Evolutionary conservation across 2,113 vertebrate species (phyloP).

Genomic region (Tautogolabrus adspersus): DNA sequence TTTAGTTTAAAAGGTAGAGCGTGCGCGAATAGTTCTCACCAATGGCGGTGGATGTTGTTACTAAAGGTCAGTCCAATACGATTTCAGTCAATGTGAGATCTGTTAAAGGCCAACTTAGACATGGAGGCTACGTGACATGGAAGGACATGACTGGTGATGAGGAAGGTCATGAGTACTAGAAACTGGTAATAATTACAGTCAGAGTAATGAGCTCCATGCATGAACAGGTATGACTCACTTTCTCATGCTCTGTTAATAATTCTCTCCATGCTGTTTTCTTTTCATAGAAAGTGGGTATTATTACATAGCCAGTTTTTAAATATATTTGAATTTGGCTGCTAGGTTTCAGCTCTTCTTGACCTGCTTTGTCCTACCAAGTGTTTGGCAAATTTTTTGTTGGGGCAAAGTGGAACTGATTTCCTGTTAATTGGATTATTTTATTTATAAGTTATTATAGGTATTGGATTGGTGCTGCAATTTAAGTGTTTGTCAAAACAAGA

Average conservation of each 20-base stretch:
- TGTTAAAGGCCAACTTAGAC: conserved; percentile 56
- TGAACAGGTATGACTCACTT: conserved; percentile 1
- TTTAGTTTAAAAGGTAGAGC: conserved; percentile 31
- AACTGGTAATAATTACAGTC: conserved; percentile 43
- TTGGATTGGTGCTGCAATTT: too few species aligned
- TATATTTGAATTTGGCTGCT: too few species aligned
- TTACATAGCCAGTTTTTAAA: too few species aligned
- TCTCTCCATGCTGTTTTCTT: not conserved
- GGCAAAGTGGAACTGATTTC: too few species aligned
- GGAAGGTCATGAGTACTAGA: conserved; percentile 42
- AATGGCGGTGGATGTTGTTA: conserved; percentile 35
- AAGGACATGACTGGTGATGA: conserved; percentile 28
- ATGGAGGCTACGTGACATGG: conserved; percentile 27
- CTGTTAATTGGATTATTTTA: too few species aligned
- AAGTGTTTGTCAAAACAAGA: too few species aligned
- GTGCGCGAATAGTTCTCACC: conserved; percentile 32
- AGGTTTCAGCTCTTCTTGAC: too few species aligned
- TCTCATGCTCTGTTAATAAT: not conserved
- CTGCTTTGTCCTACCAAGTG: too few species aligned
- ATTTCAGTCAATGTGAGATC: conserved; percentile 29
- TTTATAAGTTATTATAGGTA: too few species aligned
- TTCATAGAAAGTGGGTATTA: conserved; percentile 1
- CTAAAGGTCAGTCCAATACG: conserved; percentile 68
- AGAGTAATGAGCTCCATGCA: conserved; percentile 4
- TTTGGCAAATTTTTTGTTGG: too few species aligned